Base-by-base conservation (phyloP, 1,140 invertebrate species). In the Drosophila rufa region DNA sequence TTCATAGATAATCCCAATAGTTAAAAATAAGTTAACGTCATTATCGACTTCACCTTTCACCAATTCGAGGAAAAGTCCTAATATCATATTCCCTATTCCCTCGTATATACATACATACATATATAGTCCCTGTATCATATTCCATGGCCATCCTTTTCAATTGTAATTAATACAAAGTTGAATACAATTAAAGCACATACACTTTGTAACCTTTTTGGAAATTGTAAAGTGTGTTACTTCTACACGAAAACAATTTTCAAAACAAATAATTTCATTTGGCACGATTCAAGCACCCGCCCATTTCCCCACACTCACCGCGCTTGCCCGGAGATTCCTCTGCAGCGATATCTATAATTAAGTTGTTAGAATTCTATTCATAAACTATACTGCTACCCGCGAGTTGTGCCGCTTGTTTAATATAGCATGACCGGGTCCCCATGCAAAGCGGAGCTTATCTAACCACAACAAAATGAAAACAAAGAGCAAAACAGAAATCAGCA, bases 351-450 rank as follows among this genome's bases (percentile, higher is more conserved):
- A 77, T 78, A 78, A 78, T 78, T 78, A 78, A 70, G 74, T 78
- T 78, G 75, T 78, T 78, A 69, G 75, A 77, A 78, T 69, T 78
- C 56, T 78, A 70, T 78, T 78, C 75, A 78, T 70, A 70, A 78
- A 61, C 64, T 60, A 67, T 67, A 68, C 27, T 25, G 43, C 67
- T 38, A 17, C 36, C 67, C 45, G 55, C 45, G 67, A 36, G 45
- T 42, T 71, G 76, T 79, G 53, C 53, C 65, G 70, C 64, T 79
- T 79, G 76, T 70, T 70, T 53, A 79, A 70, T 79, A 79, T 71
- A 78, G 75, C 76, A 71, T 77, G 74, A 77, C 73, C 71, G 27
- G 33, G 47, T 50, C 40, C 68, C 67, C 70, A 73, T 74, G 68
- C 70, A 74, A 74, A 74, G 70, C 55, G 30, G 50, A 40, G 67